Base-by-base conservation (phyloP, 2,888 invertebrate species). In the Drosophila aldrichi region DNA sequence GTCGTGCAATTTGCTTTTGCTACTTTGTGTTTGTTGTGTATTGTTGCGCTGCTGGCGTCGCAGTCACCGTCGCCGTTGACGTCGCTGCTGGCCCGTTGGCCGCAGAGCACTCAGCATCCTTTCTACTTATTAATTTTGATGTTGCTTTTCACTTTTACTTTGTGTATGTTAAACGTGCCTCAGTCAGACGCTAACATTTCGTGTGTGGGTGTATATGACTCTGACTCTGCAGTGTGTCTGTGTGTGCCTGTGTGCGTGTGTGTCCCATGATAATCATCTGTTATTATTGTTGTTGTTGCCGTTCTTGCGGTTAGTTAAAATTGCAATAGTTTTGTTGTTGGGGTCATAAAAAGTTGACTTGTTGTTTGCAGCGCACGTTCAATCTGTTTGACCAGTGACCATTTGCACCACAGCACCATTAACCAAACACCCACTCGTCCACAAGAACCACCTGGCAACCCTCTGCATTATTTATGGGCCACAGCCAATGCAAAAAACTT, bases 81-180 rank as follows among this genome's bases (percentile, higher is more conserved):
- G 12, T 59, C 65, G 59, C 69, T 69, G 78, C 51, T 61, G 58
- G 40, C 60, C 46, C 58, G 68, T 51, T 66, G 59, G 57, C 62
- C 44, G 64, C 75, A 69, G 64, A 74, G 72, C 85, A 76, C 74
- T 78, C 81, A 85, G 89, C 90, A 89, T 86, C 85, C 85, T 85
- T 88, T 89, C 88, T 88, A 88, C 82, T 86, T 89, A 85, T 89
- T 86, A 88, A 85, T 86, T 89, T 85, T 88, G 78, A 85, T 89
- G 90, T 79, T 88, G 82, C 88, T 87, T 87, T 87, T 87, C 90
- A 87, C 86, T 87, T 86, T 86, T 86, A 89, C 90, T 86, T 86
- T 88, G 90, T 85, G 81, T 81, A 84, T 78, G 86, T 84, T 77
- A 73, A 86, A 88, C 88, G 86, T 82, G 86, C 69, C 63, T 68